Evolutionary conservation across 2,888 invertebrate genomes (phyloP), one percentile per base, ranked within the genome.

Genomic region (Drosophila mayaguana): DNA sequence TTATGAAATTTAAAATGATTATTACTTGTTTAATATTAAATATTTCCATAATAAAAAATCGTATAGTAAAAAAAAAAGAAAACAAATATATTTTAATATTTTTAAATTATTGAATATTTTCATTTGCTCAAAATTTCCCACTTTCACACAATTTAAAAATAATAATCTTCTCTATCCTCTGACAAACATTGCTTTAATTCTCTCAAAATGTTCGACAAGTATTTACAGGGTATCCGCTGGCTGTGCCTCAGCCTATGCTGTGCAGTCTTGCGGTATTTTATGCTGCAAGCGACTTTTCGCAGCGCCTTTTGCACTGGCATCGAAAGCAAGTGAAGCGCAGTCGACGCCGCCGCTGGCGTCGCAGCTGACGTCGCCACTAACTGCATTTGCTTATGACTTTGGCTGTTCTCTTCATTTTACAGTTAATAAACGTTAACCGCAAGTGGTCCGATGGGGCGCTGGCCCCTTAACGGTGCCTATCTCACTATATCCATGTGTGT

Each of bases 401-500:
- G 64, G 51, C 34, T 51, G 42, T 46, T 50, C 55, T 62, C 63
- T 59, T 66, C 28, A 64, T 63, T 66, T 82, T 64, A 75, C 86
- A 70, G 87, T 86, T 83, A 81, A 81, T 83, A 61, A 85, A 80
- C 66, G 57, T 83, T 83, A 75, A 69, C 84, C 81, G 78, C 81
- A 81, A 81, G 61, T 65, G 75, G 62, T 53, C 59, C 62, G 55
- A 63, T 61, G 54, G 46, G 42, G 22, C 53, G 16, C 40, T 50
- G 50, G 43, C 69, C 64, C 38, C 34, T 40, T 69, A 62, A 64
- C 63, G 68, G 68, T 61, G 42, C 43, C 46, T 22, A 16, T 32
- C 48, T 36, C 20, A 18, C 43, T 16, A 14, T 16, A 14, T 20
- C 3, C 36, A 6, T 38, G 14, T 16, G 6, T 38, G 8, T 22